These are phyloP conservation scores for Alviniconcha marisindica DNA, from an alignment of 1,140 invertebrate genomes.

Conservation along the genomic window DNA sequence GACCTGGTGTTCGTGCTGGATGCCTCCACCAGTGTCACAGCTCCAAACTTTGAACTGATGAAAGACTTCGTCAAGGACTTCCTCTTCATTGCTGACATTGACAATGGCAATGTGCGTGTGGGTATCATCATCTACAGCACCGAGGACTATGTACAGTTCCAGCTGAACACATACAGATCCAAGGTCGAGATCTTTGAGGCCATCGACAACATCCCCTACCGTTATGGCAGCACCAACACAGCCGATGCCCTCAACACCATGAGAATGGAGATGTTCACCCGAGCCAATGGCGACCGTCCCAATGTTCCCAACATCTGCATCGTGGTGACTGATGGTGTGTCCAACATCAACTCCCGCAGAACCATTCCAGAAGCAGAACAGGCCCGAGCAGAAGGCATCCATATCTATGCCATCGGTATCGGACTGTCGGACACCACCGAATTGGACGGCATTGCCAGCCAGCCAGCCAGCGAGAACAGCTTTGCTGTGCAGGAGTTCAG, in stretches of 20 bases:
- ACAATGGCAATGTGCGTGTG: slow-evolving; percentile 54
- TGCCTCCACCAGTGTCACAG: slow-evolving; percentile 63
- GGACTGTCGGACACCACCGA: slow-evolving; percentile 57
- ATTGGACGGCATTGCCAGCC: slow-evolving; percentile 56
- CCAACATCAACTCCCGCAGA: slow-evolving; percentile 63
- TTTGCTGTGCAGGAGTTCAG: slow-evolving; percentile 62
- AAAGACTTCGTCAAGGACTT: slow-evolving; percentile 63
- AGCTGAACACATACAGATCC: slow-evolving; percentile 43
- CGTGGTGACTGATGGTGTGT: slow-evolving; percentile 62
- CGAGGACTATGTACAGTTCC: slow-evolving; percentile 42
- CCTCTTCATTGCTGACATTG: slow-evolving; percentile 60
- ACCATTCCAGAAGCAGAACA: slow-evolving; percentile 64
- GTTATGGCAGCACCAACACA: slow-evolving; percentile 54
- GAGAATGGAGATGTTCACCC: slow-evolving; percentile 60
- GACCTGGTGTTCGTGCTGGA: slow-evolving; percentile 65
- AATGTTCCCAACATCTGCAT: slow-evolving; percentile 61
- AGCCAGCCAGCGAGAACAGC: slow-evolving; percentile 48
- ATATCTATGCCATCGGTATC: slow-evolving; percentile 67
- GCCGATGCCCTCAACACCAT: slow-evolving; percentile 61
- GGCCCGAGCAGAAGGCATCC: slow-evolving; percentile 52
- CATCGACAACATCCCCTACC: slow-evolving; percentile 58
- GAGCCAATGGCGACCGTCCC: slow-evolving; percentile 60
- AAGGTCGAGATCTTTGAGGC: slow-evolving; percentile 54
- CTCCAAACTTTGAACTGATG: slow-evolving; percentile 59
- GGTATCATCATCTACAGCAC: slow-evolving; percentile 61